Evolutionary conservation across 2,797 vertebrate species (phyloP).

Genomic region (Crocidura indochinensis): DNA sequence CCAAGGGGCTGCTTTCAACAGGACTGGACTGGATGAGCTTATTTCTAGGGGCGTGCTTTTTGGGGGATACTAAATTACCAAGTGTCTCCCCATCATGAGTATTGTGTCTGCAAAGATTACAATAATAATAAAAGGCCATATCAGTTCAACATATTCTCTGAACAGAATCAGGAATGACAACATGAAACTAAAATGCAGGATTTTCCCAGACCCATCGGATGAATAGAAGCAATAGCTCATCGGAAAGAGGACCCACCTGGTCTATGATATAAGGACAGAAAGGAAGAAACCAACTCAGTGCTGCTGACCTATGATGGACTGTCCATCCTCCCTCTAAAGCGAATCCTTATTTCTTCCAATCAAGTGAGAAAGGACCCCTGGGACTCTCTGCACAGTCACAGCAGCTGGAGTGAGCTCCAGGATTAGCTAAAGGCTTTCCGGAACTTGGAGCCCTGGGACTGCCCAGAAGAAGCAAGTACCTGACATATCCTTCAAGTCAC

Average conservation of each 20-base stretch:
- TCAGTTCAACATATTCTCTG: slow-evolving; percentile 9
- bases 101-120: slow-evolving; percentile 61
- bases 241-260: background rate
- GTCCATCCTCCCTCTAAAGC: background rate
- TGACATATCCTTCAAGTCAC: background rate
- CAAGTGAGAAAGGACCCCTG: background rate
- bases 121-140: background rate
- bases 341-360: background rate
- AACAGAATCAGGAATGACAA: background rate
- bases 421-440: background rate
- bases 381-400: background rate
- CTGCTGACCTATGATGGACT: background rate
- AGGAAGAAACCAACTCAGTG: slow-evolving; percentile 46
- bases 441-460: no score
- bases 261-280: slow-evolving; percentile 19
- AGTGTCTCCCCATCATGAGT: slow-evolving; percentile 65
- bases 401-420: rapidly evolving
- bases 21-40: slow-evolving; percentile 70
- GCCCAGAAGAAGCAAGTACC: background rate
- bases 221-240: no score
- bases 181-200: background rate
- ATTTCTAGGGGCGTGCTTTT: slow-evolving; percentile 76
- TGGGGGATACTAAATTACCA: slow-evolving; percentile 75
- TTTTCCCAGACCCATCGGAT: background rate
- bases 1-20: background rate